A percentile compares a stretch with the other conserved stretches of the same genome.
These are phyloP conservation scores for Melanophora roralis DNA, from an alignment of 2,888 invertebrate genomes.

Conservation along the genomic window DNA sequence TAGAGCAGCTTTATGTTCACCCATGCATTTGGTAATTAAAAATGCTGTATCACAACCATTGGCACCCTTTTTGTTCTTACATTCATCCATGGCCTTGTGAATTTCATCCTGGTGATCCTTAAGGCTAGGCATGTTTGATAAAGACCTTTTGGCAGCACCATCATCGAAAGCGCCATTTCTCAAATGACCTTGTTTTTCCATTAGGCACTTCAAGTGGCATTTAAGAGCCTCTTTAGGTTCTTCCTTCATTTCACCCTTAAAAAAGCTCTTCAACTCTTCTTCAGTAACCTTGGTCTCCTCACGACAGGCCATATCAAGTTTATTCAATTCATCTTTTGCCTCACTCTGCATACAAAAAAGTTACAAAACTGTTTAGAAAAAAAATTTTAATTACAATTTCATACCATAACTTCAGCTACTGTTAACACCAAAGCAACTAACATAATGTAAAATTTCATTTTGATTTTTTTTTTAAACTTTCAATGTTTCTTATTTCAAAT, in stretches of 20 bases:
- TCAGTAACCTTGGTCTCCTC: conserved; percentile 64
- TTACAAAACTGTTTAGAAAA: background rate
- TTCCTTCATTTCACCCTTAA: conserved; percentile 58
- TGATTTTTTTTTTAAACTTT: background rate
- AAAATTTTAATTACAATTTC: too few species aligned
- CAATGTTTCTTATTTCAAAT: background rate
- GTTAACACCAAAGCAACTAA: background rate
- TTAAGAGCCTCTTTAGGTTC: conserved; percentile 67
- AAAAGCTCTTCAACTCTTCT: conserved; percentile 65
- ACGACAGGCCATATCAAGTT: conserved; percentile 62
- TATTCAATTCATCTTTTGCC: background rate
- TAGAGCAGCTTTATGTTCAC: conserved; percentile 64
- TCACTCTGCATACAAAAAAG: conserved; percentile 13
- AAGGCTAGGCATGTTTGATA: conserved; percentile 65
- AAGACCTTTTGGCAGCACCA: conserved; percentile 57
- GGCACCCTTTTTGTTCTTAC: conserved; percentile 69
- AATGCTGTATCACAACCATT: conserved; percentile 73
- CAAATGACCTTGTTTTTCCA: conserved; percentile 71
- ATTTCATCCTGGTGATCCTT: conserved; percentile 67
- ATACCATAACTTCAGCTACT: conserved; percentile 26
- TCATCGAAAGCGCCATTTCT: conserved; percentile 68
- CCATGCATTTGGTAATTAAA: conserved; percentile 70
- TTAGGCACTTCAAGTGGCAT: conserved; percentile 70
- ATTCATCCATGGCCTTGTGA: conserved; percentile 65
- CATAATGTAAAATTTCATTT: conserved; percentile 20